Evolutionary conservation across 37 sponge, comb jelly and placozoan species (phyloP).

Genomic region (Geodia barretti): DNA sequence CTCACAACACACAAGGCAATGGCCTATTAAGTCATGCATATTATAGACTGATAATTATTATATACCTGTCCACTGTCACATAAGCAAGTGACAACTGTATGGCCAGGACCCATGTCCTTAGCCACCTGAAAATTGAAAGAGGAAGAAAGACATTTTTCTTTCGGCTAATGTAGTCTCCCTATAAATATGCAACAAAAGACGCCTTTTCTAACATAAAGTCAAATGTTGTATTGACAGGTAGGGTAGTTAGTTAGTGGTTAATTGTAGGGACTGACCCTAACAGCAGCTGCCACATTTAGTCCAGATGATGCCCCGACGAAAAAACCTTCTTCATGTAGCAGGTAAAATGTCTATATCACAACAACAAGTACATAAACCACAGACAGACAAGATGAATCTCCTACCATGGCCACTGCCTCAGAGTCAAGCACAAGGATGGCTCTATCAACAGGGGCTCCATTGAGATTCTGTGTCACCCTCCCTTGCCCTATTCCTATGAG

Average conservation of each 20-base stretch:
- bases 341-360: slow-evolving; percentile 58
- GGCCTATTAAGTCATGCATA: no score
- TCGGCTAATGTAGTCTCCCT: no score
- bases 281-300: slow-evolving; percentile 88
- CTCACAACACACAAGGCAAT: no score
- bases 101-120: slow-evolving; percentile 77
- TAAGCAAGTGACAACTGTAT: slow-evolving; percentile 82
- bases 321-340: slow-evolving; percentile 88
- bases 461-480: slow-evolving; percentile 73
- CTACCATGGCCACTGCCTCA: slow-evolving; percentile 74
- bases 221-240: neutral
- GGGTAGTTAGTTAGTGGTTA: neutral
- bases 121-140: slow-evolving; percentile 71
- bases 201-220: neutral
- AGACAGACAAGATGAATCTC: neutral
- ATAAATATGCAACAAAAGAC: no score
- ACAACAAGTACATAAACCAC: neutral
- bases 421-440: slow-evolving; percentile 67
- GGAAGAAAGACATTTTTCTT: no score
- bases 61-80: slow-evolving; percentile 87
- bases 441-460: slow-evolving; percentile 79
- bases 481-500: slow-evolving; percentile 87
- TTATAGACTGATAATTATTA: neutral
- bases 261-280: slow-evolving; percentile 45
- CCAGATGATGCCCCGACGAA: slow-evolving; percentile 91